A percentile compares a stretch with the other conserved stretches of the same genome.
Evolutionary conservation across 2,113 vertebrate genomes (phyloP).

Genomic region (Nestor notabilis): DNA sequence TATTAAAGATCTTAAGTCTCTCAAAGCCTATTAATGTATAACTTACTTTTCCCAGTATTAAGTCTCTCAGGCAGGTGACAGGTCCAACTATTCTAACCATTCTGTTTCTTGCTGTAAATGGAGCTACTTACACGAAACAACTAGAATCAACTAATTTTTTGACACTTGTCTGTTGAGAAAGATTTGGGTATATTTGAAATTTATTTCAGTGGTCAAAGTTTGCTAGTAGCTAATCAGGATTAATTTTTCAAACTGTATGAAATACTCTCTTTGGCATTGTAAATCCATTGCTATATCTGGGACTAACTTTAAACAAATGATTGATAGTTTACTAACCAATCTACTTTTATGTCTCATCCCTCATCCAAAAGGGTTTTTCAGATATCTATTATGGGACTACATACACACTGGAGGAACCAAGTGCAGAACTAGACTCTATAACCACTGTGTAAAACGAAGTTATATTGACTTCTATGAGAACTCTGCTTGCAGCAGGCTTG

Average conservation of each 20-base stretch:
- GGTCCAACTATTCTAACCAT: neutral
- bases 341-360: neutral
- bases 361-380: neutral
- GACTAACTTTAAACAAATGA: neutral
- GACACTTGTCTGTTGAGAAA: neutral
- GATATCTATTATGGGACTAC: neutral
- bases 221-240: neutral
- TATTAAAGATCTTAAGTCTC: neutral
- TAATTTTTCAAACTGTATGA: neutral
- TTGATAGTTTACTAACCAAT: neutral
- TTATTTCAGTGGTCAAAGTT: neutral
- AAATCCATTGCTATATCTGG: neutral
- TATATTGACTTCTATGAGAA: neutral
- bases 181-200: neutral
- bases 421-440: neutral
- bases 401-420: neutral
- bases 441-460: neutral
- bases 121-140: neutral
- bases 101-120: neutral
- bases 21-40: neutral
- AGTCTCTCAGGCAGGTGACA: neutral
- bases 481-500: neutral
- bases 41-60: neutral
- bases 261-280: neutral
- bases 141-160: neutral